Percentiles rank a stretch among this genome's conserved stretches.
phyloP scores from a whole-genome alignment of 2,797 vertebrate genomes.

The Muscicapa comitata region DNA sequence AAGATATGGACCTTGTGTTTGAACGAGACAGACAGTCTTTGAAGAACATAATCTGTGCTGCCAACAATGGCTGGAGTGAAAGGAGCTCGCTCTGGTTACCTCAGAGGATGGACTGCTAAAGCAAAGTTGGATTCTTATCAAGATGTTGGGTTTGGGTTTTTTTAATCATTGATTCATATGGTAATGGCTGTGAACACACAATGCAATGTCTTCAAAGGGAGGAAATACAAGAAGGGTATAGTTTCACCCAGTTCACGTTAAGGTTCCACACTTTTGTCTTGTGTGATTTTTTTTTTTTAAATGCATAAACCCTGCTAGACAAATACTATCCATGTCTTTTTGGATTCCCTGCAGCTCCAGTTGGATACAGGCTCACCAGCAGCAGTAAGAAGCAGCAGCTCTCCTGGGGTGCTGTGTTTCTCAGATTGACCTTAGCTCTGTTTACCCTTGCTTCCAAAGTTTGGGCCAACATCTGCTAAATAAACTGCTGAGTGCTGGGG shows the following conservation, averaged over 20 bases:
- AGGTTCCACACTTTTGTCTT: conserved; percentile 18
- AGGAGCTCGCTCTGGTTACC: conserved; percentile 66
- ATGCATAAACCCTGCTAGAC: neutral
- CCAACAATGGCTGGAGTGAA: conserved; percentile 69
- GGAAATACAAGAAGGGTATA: conserved; percentile 9
- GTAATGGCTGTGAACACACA: conserved; percentile 66
- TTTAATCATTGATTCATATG: conserved; percentile 60
- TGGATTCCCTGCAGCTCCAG: neutral
- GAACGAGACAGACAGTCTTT: conserved; percentile 68
- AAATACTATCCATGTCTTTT: neutral
- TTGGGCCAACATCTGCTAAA: conserved; percentile 19
- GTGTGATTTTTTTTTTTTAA: neutral
- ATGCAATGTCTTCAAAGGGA: conserved; percentile 50
- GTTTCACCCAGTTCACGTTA: conserved; percentile 8
- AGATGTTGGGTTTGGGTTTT: conserved; percentile 27
- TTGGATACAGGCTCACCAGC: neutral
- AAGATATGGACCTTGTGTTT: conserved; percentile 67
- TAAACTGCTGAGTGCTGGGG: neutral
- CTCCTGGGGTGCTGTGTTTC: conserved; percentile 19
- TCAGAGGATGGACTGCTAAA: conserved; percentile 59
- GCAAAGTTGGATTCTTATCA: conserved; percentile 62
- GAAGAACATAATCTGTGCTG: conserved; percentile 70
- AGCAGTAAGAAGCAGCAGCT: conserved; percentile 8
- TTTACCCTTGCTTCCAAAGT: conserved; percentile 36
- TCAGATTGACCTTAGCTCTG: conserved; percentile 40